phyloP scores from a whole-genome alignment of 2,113 vertebrate species.

The Poicephalus gulielmi region DNA sequence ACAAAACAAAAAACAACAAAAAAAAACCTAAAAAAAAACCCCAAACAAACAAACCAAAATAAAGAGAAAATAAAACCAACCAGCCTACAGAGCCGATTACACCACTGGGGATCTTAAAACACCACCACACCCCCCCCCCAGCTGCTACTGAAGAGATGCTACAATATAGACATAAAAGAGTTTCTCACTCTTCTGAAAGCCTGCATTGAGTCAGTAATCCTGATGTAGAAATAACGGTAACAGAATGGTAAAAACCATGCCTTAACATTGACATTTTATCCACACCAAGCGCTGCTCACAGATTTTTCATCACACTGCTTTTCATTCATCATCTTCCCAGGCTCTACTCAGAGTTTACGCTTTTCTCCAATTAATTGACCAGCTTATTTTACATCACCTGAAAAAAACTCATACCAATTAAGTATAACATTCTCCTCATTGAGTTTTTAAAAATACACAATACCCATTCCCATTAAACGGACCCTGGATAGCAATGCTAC shows the following conservation, averaged over 20 bases:
- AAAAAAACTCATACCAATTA: neutral
- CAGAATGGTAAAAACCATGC: neutral
- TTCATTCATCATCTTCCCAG: neutral
- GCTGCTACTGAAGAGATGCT: neutral
- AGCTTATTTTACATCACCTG: neutral
- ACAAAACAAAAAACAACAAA: neutral
- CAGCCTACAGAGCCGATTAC: neutral
- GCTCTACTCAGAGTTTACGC: neutral
- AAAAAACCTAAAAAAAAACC: neutral
- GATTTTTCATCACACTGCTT: neutral
- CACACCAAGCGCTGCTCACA: neutral
- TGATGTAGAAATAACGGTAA: neutral
- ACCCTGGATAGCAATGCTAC: neutral
- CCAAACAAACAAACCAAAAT: neutral
- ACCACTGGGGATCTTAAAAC: neutral
- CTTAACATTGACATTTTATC: neutral
- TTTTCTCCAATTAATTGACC: neutral
- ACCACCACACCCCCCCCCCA: neutral
- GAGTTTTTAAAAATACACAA: neutral
- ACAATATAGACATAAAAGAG: neutral
- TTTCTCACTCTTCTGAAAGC: neutral
- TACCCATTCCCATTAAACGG: neutral
- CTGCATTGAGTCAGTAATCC: neutral
- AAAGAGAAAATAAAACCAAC: neutral
- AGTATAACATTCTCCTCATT: neutral